These are phyloP conservation scores for Gopherus evgoodei DNA, from an alignment of 2,113 vertebrate genomes.

Conservation along the genomic window DNA sequence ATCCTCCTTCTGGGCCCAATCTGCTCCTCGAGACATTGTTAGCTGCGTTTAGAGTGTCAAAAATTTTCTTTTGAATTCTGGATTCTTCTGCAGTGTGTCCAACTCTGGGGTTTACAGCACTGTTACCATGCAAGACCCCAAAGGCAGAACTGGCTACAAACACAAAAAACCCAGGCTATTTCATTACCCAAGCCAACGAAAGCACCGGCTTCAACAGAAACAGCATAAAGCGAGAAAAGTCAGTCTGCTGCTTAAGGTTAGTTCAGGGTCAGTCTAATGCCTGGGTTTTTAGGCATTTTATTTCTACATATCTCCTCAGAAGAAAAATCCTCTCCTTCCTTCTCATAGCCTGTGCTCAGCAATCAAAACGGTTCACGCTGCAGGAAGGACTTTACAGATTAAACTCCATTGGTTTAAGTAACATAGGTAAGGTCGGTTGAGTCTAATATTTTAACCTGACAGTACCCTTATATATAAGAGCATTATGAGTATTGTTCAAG, in stretches of 20 bases:
- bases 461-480: constrained; percentile 7
- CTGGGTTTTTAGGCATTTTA: rapidly evolving
- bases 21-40: neutral
- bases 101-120: neutral
- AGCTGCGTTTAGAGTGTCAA: neutral
- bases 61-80: neutral
- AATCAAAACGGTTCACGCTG: rapidly evolving
- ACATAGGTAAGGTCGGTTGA: neutral
- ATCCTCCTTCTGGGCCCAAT: neutral
- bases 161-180: rapidly evolving
- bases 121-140: neutral
- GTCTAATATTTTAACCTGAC: neutral
- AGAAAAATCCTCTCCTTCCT: neutral
- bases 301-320: neutral
- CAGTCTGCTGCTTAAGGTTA: neutral
- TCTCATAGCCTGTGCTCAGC: neutral
- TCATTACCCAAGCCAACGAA: neutral
- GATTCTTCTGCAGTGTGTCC: neutral
- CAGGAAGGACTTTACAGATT: neutral
- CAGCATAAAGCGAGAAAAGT: neutral
- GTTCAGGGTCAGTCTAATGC: rapidly evolving
- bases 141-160: neutral
- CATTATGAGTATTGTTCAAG: neutral
- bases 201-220: neutral
- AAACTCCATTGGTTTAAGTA: neutral